phyloP scores from a whole-genome alignment of 2,113 vertebrate genomes.

The Perca fluviatilis region DNA sequence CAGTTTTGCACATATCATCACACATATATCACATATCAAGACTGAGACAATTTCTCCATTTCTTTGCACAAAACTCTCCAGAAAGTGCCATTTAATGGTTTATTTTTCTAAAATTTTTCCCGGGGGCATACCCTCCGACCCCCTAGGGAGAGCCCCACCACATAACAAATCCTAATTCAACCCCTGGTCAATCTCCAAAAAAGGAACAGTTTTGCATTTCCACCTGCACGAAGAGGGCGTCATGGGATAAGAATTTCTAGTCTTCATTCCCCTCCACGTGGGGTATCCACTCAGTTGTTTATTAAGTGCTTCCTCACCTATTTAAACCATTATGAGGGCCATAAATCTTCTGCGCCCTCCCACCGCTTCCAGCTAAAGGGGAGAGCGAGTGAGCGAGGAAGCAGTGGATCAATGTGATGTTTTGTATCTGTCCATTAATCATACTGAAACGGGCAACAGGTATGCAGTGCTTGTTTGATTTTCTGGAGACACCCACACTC shows the following conservation, averaged over 20 bases:
- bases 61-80: no score
- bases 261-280: constrained; percentile 23
- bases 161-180: no score
- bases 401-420: not conserved
- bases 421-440: constrained; percentile 28
- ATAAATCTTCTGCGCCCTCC: constrained; percentile 3
- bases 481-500: constrained; percentile 2
- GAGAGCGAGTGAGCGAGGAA: not conserved
- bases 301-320: constrained; percentile 55
- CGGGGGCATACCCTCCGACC: no score
- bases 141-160: no score
- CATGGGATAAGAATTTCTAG: constrained; percentile 1
- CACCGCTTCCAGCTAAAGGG: not conserved
- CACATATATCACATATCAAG: no score
- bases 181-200: constrained; percentile 15
- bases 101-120: no score
- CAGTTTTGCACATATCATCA: no score
- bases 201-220: constrained; percentile 17
- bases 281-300: constrained; percentile 31
- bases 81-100: no score
- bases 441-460: not conserved
- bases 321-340: not conserved
- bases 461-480: constrained; percentile 44
- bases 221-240: not conserved
- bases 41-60: no score